Conservation (phyloP, 1,140 invertebrate species). For the Coenobita brevimanus region DNA sequence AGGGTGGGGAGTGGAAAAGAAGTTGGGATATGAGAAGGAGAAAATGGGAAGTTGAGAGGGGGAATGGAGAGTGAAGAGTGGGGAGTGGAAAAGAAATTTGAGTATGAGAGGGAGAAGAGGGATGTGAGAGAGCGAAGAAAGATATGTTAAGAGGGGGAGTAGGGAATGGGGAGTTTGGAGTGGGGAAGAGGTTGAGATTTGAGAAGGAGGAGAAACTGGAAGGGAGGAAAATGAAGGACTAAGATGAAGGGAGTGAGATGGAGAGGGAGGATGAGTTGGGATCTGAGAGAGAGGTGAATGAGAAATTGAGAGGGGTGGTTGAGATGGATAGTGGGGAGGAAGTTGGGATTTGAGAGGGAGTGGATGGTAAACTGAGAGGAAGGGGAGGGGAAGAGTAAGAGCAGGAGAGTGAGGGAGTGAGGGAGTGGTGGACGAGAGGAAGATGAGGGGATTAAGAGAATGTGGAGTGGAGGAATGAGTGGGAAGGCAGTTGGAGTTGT, state of each 20-base stretch:
- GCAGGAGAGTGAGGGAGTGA: not conserved
- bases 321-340: not conserved
- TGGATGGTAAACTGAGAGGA: not conserved
- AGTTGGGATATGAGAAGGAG: not conserved
- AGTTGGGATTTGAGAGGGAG: not conserved
- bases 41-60: not conserved
- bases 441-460: conserved; percentile 7
- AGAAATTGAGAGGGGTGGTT: not conserved
- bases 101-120: conserved; percentile 3
- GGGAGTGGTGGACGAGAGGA: not conserved
- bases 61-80: not conserved
- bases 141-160: not conserved
- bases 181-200: not conserved
- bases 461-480: not conserved
- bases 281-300: not conserved
- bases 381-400: conserved; percentile 16
- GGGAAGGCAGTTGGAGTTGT: not conserved
- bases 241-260: not conserved
- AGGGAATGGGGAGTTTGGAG: not conserved
- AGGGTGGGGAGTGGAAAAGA: not conserved
- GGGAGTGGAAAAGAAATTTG: not conserved
- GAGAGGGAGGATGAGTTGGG: not conserved
- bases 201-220: not conserved
- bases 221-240: not conserved
- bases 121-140: not conserved